These are phyloP conservation scores for Caenorhabditis parvicauda DNA, from an alignment of 2,888 invertebrate species.

Conservation along the genomic window DNA sequence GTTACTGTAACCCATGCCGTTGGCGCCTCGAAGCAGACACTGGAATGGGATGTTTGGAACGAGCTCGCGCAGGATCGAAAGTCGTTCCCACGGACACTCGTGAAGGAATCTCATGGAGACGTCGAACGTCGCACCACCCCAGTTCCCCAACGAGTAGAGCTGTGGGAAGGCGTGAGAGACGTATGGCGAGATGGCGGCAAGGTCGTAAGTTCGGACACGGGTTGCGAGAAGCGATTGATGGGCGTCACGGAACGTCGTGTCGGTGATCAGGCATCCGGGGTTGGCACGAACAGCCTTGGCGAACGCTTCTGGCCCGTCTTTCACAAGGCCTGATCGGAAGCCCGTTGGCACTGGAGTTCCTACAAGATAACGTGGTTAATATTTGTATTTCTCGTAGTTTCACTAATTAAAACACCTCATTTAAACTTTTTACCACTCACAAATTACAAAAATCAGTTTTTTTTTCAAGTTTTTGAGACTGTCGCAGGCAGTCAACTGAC, in stretches of 20 bases:
- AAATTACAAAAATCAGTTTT: too few species aligned
- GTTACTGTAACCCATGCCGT: constrained; percentile 97
- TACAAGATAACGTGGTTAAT: too few species aligned
- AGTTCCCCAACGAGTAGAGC: constrained; percentile 89
- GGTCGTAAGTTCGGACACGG: constrained; percentile 85
- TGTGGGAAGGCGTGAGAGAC: constrained; percentile 85
- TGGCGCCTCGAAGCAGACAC: constrained; percentile 94
- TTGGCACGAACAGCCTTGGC: constrained; percentile 86
- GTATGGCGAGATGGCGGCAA: constrained; percentile 82
- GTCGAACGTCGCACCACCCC: constrained; percentile 98
- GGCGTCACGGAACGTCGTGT: constrained; percentile 86
- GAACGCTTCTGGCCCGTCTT: constrained; percentile 89
- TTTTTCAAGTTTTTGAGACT: too few species aligned
- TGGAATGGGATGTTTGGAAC: constrained; percentile 86
- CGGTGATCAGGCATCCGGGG: constrained; percentile 88
- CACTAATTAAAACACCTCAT: too few species aligned
- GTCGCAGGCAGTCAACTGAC: too few species aligned
- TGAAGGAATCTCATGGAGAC: constrained; percentile 92
- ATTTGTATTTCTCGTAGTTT: too few species aligned
- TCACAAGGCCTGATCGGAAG: constrained; percentile 79
- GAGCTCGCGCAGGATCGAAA: constrained; percentile 83
- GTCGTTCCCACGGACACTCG: constrained; percentile 97
- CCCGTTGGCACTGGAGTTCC: too few species aligned
- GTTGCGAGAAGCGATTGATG: constrained; percentile 96
- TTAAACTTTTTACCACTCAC: too few species aligned